Evolutionary conservation across 2,797 vertebrate species (phyloP).

Genomic region (Chiroxiphia lanceolata): DNA sequence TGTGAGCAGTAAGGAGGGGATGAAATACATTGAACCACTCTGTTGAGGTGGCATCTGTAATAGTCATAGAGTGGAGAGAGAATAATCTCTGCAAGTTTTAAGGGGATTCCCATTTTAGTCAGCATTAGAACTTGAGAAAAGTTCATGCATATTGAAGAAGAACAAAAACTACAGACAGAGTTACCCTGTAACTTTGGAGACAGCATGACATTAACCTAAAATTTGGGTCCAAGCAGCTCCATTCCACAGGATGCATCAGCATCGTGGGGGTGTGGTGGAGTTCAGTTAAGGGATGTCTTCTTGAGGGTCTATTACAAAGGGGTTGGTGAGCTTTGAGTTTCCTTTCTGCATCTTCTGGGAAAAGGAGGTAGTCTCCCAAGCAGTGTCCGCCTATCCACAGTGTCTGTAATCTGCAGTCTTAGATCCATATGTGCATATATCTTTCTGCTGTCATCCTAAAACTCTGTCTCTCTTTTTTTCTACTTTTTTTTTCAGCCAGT

Average conservation of each 20-base stretch:
- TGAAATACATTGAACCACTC: background rate
- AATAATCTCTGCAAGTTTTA: background rate
- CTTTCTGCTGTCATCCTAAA: background rate
- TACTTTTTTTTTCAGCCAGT: background rate
- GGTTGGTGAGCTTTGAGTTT: background rate
- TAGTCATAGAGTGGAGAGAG: background rate
- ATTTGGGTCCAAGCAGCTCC: background rate
- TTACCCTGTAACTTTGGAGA: background rate
- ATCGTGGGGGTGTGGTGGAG: background rate
- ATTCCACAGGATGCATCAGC: background rate
- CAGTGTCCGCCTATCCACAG: background rate
- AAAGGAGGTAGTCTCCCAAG: background rate
- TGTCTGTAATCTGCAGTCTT: background rate
- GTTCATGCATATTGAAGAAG: background rate
- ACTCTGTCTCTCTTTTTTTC: background rate
- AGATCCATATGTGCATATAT: background rate
- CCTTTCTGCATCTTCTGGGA: background rate
- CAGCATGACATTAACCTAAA: background rate
- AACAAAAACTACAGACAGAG: background rate
- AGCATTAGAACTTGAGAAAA: background rate
- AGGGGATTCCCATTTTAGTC: background rate
- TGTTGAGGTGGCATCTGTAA: background rate
- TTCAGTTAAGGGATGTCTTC: background rate
- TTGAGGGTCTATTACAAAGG: background rate
- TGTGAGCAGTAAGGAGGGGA: background rate